A percentile compares a stretch with the other conserved stretches of the same genome.
phyloP scores from a whole-genome alignment of 2,888 invertebrate species.

The Carcina quercana region DNA sequence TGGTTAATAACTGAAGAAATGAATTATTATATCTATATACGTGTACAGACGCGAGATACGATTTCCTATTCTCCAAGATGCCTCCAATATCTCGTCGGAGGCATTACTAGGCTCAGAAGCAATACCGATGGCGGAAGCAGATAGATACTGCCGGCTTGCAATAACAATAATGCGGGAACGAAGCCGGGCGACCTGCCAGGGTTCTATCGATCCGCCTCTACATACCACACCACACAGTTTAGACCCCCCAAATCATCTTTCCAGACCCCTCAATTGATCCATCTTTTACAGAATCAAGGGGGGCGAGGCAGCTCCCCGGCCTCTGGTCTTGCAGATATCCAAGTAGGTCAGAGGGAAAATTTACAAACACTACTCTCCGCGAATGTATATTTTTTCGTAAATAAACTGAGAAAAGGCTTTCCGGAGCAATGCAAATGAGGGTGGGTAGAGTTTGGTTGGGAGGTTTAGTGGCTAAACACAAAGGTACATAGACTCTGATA shows the following conservation, averaged over 20 bases:
- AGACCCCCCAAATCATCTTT: slow-evolving; percentile 52
- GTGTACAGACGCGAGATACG: slow-evolving; percentile 5
- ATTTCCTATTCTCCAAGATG: slow-evolving; percentile 26
- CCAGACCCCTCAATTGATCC: slow-evolving; percentile 33
- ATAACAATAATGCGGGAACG: slow-evolving; percentile 71
- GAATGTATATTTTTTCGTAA: slow-evolving; percentile 55
- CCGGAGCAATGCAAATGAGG: slow-evolving; percentile 63
- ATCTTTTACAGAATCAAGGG: slow-evolving; percentile 28
- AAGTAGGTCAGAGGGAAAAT: slow-evolving; percentile 74
- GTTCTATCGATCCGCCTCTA: slow-evolving; percentile 57
- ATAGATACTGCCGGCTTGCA: slow-evolving; percentile 64
- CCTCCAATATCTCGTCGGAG: slow-evolving; percentile 47
- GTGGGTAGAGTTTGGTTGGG: slow-evolving; percentile 17
- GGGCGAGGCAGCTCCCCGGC: slow-evolving; percentile 37
- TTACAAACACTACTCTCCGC: slow-evolving; percentile 65
- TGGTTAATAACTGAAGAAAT: too few species aligned
- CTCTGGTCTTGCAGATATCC: slow-evolving; percentile 52
- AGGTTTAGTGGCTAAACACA: slow-evolving; percentile 3
- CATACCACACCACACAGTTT: slow-evolving; percentile 42
- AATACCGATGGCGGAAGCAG: slow-evolving; percentile 53
- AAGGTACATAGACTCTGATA: too few species aligned
- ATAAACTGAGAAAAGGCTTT: slow-evolving; percentile 54
- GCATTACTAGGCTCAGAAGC: slow-evolving; percentile 59
- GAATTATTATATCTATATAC: too few species aligned
- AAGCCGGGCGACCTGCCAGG: slow-evolving; percentile 71